These are phyloP conservation scores for Limnephilus auricula DNA, from an alignment of 2,888 invertebrate species.

Conservation along the genomic window DNA sequence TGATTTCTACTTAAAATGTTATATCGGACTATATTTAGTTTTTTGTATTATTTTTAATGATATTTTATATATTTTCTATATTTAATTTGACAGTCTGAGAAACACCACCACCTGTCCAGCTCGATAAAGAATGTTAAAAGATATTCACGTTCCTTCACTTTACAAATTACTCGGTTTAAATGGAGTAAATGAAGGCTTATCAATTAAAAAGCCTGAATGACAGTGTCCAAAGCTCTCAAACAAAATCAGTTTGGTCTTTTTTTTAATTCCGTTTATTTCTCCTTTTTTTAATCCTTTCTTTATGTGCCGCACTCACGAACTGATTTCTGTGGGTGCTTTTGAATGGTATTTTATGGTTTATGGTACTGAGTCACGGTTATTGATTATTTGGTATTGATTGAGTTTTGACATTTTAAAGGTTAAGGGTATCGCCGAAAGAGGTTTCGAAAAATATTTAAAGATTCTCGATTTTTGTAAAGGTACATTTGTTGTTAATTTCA, in stretches of 20 bases:
- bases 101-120: not conserved
- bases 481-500: no score
- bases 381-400: slow-evolving; percentile 36
- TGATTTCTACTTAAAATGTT: no score
- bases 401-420: slow-evolving; percentile 2
- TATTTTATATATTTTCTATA: not conserved
- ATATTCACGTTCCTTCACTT: slow-evolving; percentile 24
- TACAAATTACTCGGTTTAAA: slow-evolving; percentile 44
- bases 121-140: slow-evolving; percentile 12
- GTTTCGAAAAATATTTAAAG: not conserved
- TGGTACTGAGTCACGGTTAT: slow-evolving; percentile 7
- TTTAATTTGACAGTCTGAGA: not conserved
- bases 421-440: not conserved
- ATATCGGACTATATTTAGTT: not conserved
- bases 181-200: slow-evolving; percentile 42
- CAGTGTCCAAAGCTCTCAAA: slow-evolving; percentile 28
- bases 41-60: no score
- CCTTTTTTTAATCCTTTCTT: not conserved
- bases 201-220: slow-evolving; percentile 35
- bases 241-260: slow-evolving; percentile 12
- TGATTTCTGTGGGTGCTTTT: slow-evolving; percentile 5
- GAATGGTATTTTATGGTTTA: slow-evolving; percentile 4
- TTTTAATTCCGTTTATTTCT: slow-evolving; percentile 40
- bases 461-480: no score
- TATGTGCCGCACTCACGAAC: slow-evolving; percentile 24